These are phyloP conservation scores for Apoda limacodes DNA, from an alignment of 2,888 invertebrate genomes.

Conservation along the genomic window DNA sequence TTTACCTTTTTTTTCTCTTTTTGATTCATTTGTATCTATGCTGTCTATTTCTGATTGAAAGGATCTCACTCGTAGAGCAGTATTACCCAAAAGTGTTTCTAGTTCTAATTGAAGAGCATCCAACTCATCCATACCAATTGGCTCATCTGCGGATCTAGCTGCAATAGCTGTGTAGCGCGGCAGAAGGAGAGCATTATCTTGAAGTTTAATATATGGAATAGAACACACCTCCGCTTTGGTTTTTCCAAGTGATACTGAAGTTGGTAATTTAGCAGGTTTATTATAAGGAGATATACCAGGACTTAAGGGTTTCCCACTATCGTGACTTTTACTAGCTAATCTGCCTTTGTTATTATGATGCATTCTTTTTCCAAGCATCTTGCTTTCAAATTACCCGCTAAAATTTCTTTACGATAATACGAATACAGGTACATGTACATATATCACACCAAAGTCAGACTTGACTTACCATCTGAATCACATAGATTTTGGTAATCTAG, in stretches of 20 bases:
- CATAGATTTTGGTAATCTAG: too few species aligned
- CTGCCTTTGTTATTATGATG: slow-evolving; percentile 63
- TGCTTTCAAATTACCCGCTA: slow-evolving; percentile 55
- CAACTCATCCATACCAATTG: slow-evolving; percentile 88
- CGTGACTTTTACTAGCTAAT: slow-evolving; percentile 60
- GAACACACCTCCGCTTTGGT: slow-evolving; percentile 53
- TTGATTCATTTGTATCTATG: slow-evolving; percentile 71
- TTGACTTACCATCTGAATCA: too few species aligned
- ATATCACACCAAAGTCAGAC: too few species aligned
- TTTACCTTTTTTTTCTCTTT: slow-evolving; percentile 63
- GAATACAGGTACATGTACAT: too few species aligned
- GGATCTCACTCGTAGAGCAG: slow-evolving; percentile 81
- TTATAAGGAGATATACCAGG: slow-evolving; percentile 59
- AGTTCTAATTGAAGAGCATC: slow-evolving; percentile 89
- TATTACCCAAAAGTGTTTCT: slow-evolving; percentile 85
- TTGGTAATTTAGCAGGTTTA: slow-evolving; percentile 58
- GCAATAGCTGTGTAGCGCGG: slow-evolving; percentile 77
- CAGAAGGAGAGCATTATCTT: slow-evolving; percentile 75
- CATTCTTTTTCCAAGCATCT: slow-evolving; percentile 67
- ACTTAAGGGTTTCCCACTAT: slow-evolving; percentile 60
- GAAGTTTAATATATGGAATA: slow-evolving; percentile 76
- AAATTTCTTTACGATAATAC: too few species aligned
- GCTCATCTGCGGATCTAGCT: slow-evolving; percentile 77
- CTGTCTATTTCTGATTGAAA: slow-evolving; percentile 82
- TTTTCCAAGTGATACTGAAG: slow-evolving; percentile 50